Conservation (phyloP, 2,888 invertebrate species). For the Scaptomyza parva region DNA sequence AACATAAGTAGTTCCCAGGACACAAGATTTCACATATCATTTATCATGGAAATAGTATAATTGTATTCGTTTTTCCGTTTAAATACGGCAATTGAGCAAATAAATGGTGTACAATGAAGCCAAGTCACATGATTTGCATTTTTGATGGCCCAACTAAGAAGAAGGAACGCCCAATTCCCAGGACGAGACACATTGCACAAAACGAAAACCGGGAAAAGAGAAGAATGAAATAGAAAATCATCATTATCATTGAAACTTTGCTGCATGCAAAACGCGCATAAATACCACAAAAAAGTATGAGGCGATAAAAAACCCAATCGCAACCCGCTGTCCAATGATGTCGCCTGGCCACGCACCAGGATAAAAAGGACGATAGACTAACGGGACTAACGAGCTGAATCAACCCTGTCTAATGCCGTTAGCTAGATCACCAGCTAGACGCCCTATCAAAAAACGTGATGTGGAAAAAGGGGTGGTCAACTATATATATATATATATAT, state of each 20-base stretch:
- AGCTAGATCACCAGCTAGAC: conserved; percentile 29
- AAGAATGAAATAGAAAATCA: conserved; percentile 40
- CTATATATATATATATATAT: too few relatives aligned
- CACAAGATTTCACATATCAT: conserved; percentile 20
- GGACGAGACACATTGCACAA: conserved; percentile 46
- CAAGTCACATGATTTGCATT: conserved; percentile 63
- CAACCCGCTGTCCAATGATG: conserved; percentile 54
- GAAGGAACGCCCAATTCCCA: conserved; percentile 43
- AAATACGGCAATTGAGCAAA: conserved; percentile 39
- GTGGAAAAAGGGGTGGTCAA: conserved; percentile 54
- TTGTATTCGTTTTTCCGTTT: not conserved
- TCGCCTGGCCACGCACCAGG: conserved; percentile 46
- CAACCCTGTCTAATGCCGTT: conserved; percentile 16
- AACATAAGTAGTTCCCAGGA: conserved; percentile 19
- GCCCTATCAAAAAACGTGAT: conserved; percentile 68
- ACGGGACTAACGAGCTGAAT: conserved; percentile 49
- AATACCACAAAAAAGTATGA: conserved; percentile 18
- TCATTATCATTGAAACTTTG: not conserved
- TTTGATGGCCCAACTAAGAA: conserved; percentile 13
- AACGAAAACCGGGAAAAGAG: conserved; percentile 6
- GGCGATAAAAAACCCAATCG: conserved; percentile 35
- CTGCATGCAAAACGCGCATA: conserved; percentile 65
- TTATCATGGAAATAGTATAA: conserved; percentile 33
- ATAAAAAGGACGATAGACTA: conserved; percentile 25
- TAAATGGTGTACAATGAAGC: conserved; percentile 39